Evolutionary conservation across 2,113 vertebrate genomes (phyloP), one percentile per base, ranked within the genome.

Genomic region (Rhizomys pruinosus): DNA sequence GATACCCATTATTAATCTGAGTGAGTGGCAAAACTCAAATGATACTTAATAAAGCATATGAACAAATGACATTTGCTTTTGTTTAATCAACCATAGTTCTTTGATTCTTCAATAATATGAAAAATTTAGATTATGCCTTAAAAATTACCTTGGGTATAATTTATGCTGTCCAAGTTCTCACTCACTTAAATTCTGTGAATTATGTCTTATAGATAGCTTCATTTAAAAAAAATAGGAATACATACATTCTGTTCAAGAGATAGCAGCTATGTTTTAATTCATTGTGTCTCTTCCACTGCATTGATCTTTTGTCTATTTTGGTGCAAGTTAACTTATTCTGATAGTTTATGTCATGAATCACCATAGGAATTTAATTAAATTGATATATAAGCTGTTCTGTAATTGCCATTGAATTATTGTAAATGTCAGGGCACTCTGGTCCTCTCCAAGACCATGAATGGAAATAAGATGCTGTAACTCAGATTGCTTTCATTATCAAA

Each of bases 321-420:
- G 79, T 94, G 59, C 95, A 86, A 84, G 95, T 96, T 98, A 96
- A 97, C 97, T 97, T 97, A 96, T 96, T 97, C 96, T 97, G 92
- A 95, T 96, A 95, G 91, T 98, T 97, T 97, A 90, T 96, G 94
- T 96, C 97, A 95, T 97, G 96, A 96, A 96, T 97, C 96, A 96
- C 77, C 92, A 90, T 93, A 88, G 71, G 95, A 97, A 98, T 98
- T 98, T 98, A 98, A 98, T 98, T 98, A 98, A 97, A 97, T 95
- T 97, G 97, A 97, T 98, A 92, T 97, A 97, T 97, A 98, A 97
- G 97, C 92, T 97, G 84, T 97, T 95, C 93, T 84, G 88, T 97
- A 97, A 98, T 98, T 98, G 97, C 95, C 89, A 79, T 84, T 97
- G 97, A 98, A 97, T 84, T 96, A 97, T 97, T 97, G 82, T 97